Base-by-base conservation (phyloP, 2,797 vertebrate species). In the Lemur catta region DNA sequence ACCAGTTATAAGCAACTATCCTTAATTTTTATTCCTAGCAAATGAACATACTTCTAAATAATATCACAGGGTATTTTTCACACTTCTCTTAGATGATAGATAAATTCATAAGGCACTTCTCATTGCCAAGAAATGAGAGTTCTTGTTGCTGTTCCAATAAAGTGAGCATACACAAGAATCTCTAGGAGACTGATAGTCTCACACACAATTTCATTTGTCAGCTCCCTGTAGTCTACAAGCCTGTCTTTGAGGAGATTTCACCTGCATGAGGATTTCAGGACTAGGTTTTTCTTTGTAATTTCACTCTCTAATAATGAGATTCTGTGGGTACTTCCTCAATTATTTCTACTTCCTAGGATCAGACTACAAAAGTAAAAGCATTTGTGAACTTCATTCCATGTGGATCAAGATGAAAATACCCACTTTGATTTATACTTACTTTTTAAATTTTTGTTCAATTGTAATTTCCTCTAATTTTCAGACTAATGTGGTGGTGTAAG, bases 21-120 rank as follows among this genome's bases (percentile, higher is more conserved):
- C 91, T 97, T 71, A 89, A 63, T 94, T 95, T 96, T 96, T 17
- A 86, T 94, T 95, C n/a, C 63, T 80, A 85, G 59, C 38, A 95
- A 94, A 91, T 87, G 81, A 95, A 74, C 46, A 94, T 50, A 93
- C 67, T 90, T 84, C 89, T 78, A 93, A 94, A 71, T 72, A 48
- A 59, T 69, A 78, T 78, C 76, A 30, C 33, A 93, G 48, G 26
- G 3, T 80, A 52, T 50, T 85, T 94, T 95, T 80, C 78, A 92
- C 50, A 85, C 33, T 89, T 46, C 7, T 84, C 38, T 17, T 91
- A 91, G 81, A 86, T 94, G 72, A 92, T 46, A 87, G 76, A 76
- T 89, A 85, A 59, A 93, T 94, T 96, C 48, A 72, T 87, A 88
- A 89, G 55, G 14, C n/a, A 43, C 35, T 75, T 95, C 71, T 93